phyloP scores from a whole-genome alignment of 2,888 invertebrate species.

The Troilus luridus region DNA sequence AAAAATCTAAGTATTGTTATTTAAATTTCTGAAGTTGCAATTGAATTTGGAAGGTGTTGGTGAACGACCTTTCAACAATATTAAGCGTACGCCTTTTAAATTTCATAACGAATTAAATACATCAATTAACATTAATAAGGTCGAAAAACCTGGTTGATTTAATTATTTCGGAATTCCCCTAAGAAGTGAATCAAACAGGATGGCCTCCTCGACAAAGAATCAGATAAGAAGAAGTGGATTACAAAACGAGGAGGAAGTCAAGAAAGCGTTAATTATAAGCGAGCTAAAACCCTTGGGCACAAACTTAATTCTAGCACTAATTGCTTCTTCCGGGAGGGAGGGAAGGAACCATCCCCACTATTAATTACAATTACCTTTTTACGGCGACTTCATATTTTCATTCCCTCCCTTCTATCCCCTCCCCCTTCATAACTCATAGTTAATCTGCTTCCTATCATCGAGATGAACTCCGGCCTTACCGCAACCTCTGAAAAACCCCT shows the following conservation, averaged over 20 bases:
- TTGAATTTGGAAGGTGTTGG: too few relatives aligned
- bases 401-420: constrained; percentile 20
- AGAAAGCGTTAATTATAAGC: constrained; percentile 44
- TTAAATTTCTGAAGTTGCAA: too few relatives aligned
- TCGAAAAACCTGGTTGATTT: not conserved
- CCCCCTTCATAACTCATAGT: constrained; percentile 48
- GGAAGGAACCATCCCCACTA: constrained; percentile 49
- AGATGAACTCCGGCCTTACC: constrained; percentile 9
- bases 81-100: too few relatives aligned
- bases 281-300: constrained; percentile 38
- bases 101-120: not conserved
- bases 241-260: constrained; percentile 28
- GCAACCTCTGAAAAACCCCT: not conserved
- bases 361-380: constrained; percentile 57
- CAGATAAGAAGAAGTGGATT: constrained; percentile 24
- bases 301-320: constrained; percentile 55
- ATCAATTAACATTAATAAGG: not conserved
- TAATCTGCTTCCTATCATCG: constrained; percentile 52
- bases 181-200: not conserved
- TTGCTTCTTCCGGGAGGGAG: constrained; percentile 42
- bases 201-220: not conserved
- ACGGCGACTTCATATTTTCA: constrained; percentile 55
- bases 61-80: too few relatives aligned
- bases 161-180: not conserved
- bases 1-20: too few relatives aligned